Percentiles rank a stretch among this genome's conserved stretches.
Conservation (phyloP, 2,888 invertebrate species). For the Limnephilus lunatus region DNA sequence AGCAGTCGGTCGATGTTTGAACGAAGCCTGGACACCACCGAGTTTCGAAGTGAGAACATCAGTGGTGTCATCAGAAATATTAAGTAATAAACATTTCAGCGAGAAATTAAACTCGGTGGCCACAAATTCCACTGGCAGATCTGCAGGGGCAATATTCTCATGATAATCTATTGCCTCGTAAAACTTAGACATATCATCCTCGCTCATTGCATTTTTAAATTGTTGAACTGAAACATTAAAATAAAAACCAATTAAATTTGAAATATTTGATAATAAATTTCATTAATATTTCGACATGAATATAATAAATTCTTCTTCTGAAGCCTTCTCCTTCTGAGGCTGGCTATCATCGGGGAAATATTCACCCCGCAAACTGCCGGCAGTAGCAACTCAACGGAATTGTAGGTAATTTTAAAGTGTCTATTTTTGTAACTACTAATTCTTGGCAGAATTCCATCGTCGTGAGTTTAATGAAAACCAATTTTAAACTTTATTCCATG, state of each 20-base stretch:
- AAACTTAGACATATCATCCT: slow-evolving; percentile 93
- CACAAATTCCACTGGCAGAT: slow-evolving; percentile 86
- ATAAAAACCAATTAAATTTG: not conserved
- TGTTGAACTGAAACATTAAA: slow-evolving; percentile 80
- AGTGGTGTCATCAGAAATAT: slow-evolving; percentile 73
- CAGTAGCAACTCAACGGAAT: no score
- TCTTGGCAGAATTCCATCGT: no score
- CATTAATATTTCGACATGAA: not conserved
- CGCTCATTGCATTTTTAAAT: slow-evolving; percentile 95
- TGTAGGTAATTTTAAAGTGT: no score
- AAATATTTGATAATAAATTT: not conserved
- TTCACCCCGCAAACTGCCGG: no score
- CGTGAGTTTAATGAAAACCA: no score
- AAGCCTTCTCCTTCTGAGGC: not conserved
- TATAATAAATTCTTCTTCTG: not conserved
- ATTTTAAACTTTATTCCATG: no score
- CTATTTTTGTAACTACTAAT: no score
- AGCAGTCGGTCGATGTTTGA: slow-evolving; percentile 88
- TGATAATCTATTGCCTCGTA: slow-evolving; percentile 98
- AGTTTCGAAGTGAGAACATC: slow-evolving; percentile 81
- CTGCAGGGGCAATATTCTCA: slow-evolving; percentile 86
- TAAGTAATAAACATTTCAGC: slow-evolving; percentile 81
- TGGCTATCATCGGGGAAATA: no score
- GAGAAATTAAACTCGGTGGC: slow-evolving; percentile 88
- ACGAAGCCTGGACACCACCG: slow-evolving; percentile 79